These are phyloP conservation scores for Capricornis sumatraensis DNA, from an alignment of 2,113 vertebrate species.

Conservation along the genomic window DNA sequence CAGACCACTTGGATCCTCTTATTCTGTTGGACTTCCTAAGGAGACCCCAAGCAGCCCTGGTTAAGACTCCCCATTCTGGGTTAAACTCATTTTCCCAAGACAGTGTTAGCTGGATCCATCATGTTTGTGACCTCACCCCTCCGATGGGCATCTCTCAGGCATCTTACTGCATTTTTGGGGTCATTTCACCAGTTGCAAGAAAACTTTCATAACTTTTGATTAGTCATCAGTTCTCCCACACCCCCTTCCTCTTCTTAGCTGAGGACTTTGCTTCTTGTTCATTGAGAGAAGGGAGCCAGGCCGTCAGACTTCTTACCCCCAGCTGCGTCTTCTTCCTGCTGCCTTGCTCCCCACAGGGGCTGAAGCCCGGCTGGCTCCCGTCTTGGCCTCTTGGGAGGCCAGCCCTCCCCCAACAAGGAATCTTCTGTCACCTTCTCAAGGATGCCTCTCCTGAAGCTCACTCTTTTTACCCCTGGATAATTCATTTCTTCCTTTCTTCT, in stretches of 20 bases:
- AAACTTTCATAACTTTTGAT: background rate
- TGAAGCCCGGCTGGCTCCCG: background rate
- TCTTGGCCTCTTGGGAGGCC: background rate
- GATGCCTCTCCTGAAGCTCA: background rate
- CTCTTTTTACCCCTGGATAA: background rate
- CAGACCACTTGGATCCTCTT: background rate
- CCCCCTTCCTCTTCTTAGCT: background rate
- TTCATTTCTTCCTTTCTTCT: background rate
- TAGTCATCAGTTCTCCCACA: background rate
- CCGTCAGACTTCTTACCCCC: background rate
- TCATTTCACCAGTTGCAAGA: background rate
- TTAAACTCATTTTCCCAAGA: background rate
- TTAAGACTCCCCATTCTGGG: background rate
- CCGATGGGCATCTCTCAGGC: background rate
- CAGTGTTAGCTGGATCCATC: accelerated
- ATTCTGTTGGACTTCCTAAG: background rate
- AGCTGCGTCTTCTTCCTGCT: accelerated
- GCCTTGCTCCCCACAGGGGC: background rate
- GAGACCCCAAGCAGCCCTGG: background rate
- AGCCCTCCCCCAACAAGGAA: accelerated
- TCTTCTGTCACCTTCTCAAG: background rate
- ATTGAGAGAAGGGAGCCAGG: background rate
- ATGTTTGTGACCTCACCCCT: accelerated
- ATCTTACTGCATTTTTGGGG: background rate
- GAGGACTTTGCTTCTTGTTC: background rate